These are phyloP conservation scores for Eupsilia transversa DNA, from an alignment of 2,888 invertebrate species.

Conservation along the genomic window DNA sequence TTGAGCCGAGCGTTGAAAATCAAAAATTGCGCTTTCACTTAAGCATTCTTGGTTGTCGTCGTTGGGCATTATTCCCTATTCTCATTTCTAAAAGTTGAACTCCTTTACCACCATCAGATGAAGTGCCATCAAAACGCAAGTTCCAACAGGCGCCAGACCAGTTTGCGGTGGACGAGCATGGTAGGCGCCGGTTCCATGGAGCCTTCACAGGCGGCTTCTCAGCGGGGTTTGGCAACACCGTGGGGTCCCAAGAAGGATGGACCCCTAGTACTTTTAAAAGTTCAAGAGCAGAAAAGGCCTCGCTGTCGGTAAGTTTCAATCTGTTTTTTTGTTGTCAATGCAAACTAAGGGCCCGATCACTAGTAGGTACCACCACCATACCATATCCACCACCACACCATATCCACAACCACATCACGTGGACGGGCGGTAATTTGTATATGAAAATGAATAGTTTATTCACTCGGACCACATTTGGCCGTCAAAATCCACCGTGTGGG, in stretches of 20 bases:
- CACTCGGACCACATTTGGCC: too few species aligned
- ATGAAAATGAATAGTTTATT: too few species aligned
- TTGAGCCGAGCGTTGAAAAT: too few species aligned
- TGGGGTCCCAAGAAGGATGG: slow-evolving; percentile 99
- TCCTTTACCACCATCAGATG: slow-evolving; percentile 90
- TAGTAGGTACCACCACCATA: too few species aligned
- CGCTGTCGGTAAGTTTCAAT: slow-evolving; percentile 76
- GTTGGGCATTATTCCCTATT: too few species aligned
- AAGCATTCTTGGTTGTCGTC: too few species aligned
- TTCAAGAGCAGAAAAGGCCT: slow-evolving; percentile 92
- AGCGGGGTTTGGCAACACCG: slow-evolving; percentile 99
- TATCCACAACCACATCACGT: too few species aligned
- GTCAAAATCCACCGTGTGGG: too few species aligned
- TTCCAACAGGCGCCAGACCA: slow-evolving; percentile 94
- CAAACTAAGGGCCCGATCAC: too few species aligned
- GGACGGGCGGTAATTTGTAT: too few species aligned
- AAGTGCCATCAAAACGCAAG: slow-evolving; percentile 95
- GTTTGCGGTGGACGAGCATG: slow-evolving; percentile 96
- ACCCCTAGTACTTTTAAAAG: slow-evolving; percentile 97
- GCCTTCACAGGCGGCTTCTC: slow-evolving; percentile 99
- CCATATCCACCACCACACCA: too few species aligned
- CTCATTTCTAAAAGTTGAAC: neutral
- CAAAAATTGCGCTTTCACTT: too few species aligned
- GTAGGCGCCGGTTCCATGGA: slow-evolving; percentile 98
- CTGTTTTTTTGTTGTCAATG: neutral